phyloP scores from a whole-genome alignment of 2,113 vertebrate genomes.

The Ellobius talpinus region DNA sequence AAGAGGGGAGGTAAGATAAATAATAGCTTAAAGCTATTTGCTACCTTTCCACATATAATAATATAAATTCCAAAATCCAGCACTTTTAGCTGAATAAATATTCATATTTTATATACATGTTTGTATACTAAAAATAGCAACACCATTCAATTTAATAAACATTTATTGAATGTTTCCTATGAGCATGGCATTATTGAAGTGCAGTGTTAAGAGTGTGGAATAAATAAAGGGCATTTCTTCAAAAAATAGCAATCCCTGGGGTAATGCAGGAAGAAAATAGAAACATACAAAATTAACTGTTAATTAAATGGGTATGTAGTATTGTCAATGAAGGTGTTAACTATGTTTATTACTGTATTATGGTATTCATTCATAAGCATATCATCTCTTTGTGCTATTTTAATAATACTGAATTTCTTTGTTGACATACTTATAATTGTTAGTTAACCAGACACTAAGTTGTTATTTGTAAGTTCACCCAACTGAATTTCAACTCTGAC shows the following conservation, averaged over 20 bases:
- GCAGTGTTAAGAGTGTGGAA: neutral
- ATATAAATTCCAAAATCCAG: slow-evolving; percentile 48
- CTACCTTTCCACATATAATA: slow-evolving; percentile 15
- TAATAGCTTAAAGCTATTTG: slow-evolving; percentile 61
- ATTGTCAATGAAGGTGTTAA: neutral
- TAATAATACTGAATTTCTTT: neutral
- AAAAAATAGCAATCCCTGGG: neutral
- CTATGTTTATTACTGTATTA: slow-evolving; percentile 4
- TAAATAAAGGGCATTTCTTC: neutral
- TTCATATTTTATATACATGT: neutral
- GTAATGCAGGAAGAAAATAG: slow-evolving; percentile 35
- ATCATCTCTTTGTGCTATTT: slow-evolving; percentile 34
- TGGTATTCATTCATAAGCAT: neutral
- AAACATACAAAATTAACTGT: neutral
- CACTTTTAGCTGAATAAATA: slow-evolving; percentile 45
- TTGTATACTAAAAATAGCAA: slow-evolving; percentile 50
- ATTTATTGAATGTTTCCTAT: slow-evolving; percentile 17
- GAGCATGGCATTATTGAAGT: neutral
- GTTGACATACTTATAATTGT: slow-evolving; percentile 22
- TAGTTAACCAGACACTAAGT: slow-evolving; percentile 21
- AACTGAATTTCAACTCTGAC: slow-evolving; percentile 17
- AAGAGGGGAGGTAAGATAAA: slow-evolving; percentile 43
- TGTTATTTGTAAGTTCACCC: slow-evolving; percentile 19
- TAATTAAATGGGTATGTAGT: slow-evolving; percentile 39
- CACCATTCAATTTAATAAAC: slow-evolving; percentile 37